Conservation (phyloP, 1,140 invertebrate species). For the Danaus melanippus region DNA sequence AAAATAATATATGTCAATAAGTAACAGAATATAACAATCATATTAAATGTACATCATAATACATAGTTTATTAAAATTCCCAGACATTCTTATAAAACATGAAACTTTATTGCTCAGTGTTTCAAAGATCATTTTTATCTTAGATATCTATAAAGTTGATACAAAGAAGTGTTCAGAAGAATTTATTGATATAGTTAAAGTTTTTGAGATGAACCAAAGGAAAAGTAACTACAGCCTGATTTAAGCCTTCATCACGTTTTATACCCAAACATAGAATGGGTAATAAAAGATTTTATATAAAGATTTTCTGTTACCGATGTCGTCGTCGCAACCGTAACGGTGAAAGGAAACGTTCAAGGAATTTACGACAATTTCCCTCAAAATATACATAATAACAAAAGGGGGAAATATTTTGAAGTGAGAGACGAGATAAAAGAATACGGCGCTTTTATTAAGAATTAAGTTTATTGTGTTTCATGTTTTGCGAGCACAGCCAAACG, state of each 20-base stretch:
- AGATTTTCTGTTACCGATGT: conserved; percentile 13
- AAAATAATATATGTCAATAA: conserved; percentile 19
- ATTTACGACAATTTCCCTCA: conserved; percentile 25
- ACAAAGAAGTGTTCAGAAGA: too few relatives aligned
- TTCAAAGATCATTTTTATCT: too few relatives aligned
- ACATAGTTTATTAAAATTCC: too few relatives aligned
- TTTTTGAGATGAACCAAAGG: too few relatives aligned
- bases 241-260: conserved; percentile 9
- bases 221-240: too few relatives aligned
- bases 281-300: conserved; percentile 13
- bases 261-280: conserved; percentile 4
- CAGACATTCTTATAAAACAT: too few relatives aligned
- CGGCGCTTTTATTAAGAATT: conserved; percentile 11
- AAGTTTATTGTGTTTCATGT: conserved; percentile 9
- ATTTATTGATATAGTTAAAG: too few relatives aligned
- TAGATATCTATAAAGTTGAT: too few relatives aligned
- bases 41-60: too few relatives aligned
- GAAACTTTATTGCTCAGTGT: neutral
- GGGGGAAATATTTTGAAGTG: conserved; percentile 20
- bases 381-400: conserved; percentile 27
- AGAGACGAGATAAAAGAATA: conserved; percentile 16
- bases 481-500: conserved; percentile 1
- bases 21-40: too few relatives aligned
- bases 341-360: conserved; percentile 25
- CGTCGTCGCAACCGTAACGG: conserved; percentile 12